These are phyloP conservation scores for Monomorium pharaonis DNA, from an alignment of 1,140 invertebrate species.

Conservation along the genomic window DNA sequence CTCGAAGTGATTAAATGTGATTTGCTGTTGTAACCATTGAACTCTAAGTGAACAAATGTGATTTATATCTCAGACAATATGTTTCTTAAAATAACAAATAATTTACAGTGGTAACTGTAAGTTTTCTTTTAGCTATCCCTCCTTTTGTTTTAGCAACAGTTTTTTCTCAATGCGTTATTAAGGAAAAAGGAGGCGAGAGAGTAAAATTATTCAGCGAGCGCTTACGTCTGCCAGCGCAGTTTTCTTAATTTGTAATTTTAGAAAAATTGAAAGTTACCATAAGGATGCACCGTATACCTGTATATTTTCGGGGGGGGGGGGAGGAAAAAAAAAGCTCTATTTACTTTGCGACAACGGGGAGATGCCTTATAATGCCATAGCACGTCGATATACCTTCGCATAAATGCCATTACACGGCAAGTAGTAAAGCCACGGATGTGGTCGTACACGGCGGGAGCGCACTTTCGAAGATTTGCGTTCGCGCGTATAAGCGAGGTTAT, in stretches of 20 bases:
- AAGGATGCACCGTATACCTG: neutral
- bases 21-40: no score
- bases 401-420: constrained; percentile 25
- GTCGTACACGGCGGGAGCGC: neutral
- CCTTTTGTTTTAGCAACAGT: no score
- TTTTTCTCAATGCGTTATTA: neutral
- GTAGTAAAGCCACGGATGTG: constrained; percentile 14
- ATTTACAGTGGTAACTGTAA: no score
- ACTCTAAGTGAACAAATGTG: no score
- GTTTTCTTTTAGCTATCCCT: no score
- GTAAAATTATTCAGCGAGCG: neutral
- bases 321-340: neutral
- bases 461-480: constrained; percentile 41
- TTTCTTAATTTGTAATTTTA: neutral
- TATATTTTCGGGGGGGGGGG: neutral
- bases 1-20: no score
- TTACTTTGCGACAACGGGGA: neutral
- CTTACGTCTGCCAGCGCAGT: neutral
- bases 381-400: neutral
- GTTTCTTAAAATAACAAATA: no score
- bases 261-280: neutral
- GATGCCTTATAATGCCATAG: neutral
- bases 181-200: neutral
- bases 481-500: constrained; percentile 35
- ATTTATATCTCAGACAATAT: no score